phyloP scores from a whole-genome alignment of 1,140 invertebrate species.

The Ceratosolen solmsi region DNA sequence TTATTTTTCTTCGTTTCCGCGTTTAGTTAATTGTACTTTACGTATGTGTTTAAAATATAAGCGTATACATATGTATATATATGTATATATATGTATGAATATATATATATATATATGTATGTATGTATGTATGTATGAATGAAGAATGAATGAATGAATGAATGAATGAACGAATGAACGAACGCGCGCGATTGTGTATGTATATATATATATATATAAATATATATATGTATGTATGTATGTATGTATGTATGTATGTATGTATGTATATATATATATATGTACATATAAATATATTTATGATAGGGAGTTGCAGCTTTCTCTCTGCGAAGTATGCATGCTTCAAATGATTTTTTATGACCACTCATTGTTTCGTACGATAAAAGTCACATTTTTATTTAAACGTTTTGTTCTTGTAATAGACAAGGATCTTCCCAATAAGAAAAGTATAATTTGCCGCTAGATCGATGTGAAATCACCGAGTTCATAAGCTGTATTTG shows the following conservation, averaged over 20 bases:
- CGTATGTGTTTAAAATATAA: constrained; percentile 37
- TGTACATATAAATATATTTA: constrained; percentile 54
- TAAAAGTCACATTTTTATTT: constrained; percentile 41
- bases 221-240: constrained; percentile 19
- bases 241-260: constrained; percentile 4
- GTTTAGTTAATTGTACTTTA: constrained; percentile 56
- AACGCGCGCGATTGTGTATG: constrained; percentile 51
- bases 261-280: constrained; percentile 1
- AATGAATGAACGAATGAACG: too few species aligned
- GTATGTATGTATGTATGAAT: too few species aligned
- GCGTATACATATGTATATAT: constrained; percentile 20
- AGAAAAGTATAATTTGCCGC: constrained; percentile 44
- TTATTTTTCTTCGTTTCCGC: constrained; percentile 62
- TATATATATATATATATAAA: constrained; percentile 25
- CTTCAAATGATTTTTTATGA: constrained; percentile 5
- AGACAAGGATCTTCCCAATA: constrained; percentile 44
- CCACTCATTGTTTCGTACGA: constrained; percentile 22
- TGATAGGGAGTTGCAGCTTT: constrained; percentile 55
- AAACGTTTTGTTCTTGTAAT: constrained; percentile 1
- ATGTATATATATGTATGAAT: too few species aligned
- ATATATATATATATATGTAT: constrained; percentile 13
- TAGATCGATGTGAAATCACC: constrained; percentile 33
- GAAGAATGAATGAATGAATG: constrained; percentile 15
- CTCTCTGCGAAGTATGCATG: constrained; percentile 38
- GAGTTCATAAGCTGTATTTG: neutral